A percentile compares a stretch with the other conserved stretches of the same genome.
Evolutionary conservation across 2,888 invertebrate species (phyloP).

Genomic region (Dermolepida albohirtum): DNA sequence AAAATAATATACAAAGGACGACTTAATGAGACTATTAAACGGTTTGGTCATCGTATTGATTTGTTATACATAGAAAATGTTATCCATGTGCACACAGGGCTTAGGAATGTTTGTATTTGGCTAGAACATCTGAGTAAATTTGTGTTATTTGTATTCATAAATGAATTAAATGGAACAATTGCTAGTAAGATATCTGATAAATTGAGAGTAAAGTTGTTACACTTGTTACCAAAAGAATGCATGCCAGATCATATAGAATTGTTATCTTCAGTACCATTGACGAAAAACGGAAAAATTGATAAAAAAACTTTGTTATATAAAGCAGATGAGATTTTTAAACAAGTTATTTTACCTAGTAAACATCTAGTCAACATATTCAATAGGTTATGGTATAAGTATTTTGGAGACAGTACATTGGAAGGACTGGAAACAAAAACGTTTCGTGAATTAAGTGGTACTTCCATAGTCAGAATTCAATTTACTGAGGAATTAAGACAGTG

Average conservation of each 20-base stretch:
- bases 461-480: slow-evolving; percentile 75
- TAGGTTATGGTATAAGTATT: slow-evolving; percentile 56
- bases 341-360: slow-evolving; percentile 49
- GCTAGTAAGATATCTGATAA: slow-evolving; percentile 56
- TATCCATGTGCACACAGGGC: slow-evolving; percentile 65
- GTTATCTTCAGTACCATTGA: slow-evolving; percentile 71
- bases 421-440: slow-evolving; percentile 64
- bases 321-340: slow-evolving; percentile 42
- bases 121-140: slow-evolving; percentile 65
- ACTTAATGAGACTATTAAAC: slow-evolving; percentile 78
- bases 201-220: slow-evolving; percentile 56
- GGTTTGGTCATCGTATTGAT: slow-evolving; percentile 79
- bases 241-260: slow-evolving; percentile 75
- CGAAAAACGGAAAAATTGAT: slow-evolving; percentile 78
- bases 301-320: slow-evolving; percentile 65
- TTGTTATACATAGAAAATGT: slow-evolving; percentile 69
- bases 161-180: slow-evolving; percentile 47
- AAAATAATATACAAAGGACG: slow-evolving; percentile 75
- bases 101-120: slow-evolving; percentile 71
- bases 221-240: slow-evolving; percentile 59
- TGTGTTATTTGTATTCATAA: slow-evolving; percentile 66
- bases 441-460: slow-evolving; percentile 76
- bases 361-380: slow-evolving; percentile 54
- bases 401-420: slow-evolving; percentile 48
- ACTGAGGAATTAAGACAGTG: slow-evolving; percentile 70